A percentile compares a stretch with the other conserved stretches of the same genome.
Evolutionary conservation across 1,140 invertebrate species (phyloP).

Genomic region (Globodera rostochiensis): DNA sequence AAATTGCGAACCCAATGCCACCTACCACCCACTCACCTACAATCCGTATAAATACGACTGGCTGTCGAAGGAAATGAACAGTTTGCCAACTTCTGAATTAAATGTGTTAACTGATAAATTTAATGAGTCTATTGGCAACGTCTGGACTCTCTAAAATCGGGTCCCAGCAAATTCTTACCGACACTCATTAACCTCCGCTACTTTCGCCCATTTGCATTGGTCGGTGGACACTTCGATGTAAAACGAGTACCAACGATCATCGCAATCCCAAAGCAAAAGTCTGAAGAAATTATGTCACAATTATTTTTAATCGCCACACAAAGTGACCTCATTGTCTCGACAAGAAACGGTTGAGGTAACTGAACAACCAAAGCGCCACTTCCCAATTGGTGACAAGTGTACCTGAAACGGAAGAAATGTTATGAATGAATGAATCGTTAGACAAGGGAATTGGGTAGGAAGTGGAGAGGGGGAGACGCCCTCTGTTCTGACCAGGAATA

Average conservation of each 20-base stretch:
- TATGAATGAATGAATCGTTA: too few species aligned
- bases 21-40: conserved; percentile 9
- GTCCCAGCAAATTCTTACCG: conserved; percentile 66
- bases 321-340: conserved; percentile 80
- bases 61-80: conserved; percentile 77
- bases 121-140: too few species aligned
- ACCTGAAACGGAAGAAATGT: conserved; percentile 14
- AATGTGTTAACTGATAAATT: too few species aligned
- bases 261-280: conserved; percentile 94
- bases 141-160: too few species aligned
- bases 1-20: too few species aligned
- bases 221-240: conserved; percentile 94
- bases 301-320: background rate
- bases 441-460: background rate
- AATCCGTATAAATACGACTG: conserved; percentile 89
- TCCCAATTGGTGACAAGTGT: conserved; percentile 82
- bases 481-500: too few species aligned
- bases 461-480: too few species aligned
- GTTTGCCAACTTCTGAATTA: conserved; percentile 82
- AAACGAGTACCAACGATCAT: conserved; percentile 91
- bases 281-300: conserved; percentile 66
- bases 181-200: conserved; percentile 77
- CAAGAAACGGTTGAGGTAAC: conserved; percentile 90
- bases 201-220: conserved; percentile 82
- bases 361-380: conserved; percentile 91